Conservation (phyloP, 2,888 invertebrate genomes). For the Scelioninae gen. 1 region DNA sequence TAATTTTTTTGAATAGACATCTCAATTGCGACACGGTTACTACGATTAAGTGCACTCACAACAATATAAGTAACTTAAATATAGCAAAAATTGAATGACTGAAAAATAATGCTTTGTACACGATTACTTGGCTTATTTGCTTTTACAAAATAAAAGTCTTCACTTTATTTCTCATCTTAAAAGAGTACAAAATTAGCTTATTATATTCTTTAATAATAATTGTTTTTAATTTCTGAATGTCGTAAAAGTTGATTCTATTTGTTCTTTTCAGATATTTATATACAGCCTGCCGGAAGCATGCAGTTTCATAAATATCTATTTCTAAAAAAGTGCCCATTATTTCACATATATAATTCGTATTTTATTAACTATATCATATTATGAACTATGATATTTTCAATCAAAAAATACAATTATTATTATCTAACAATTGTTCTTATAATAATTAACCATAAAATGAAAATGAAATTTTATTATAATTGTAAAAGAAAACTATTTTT, state of each 20-base stretch:
- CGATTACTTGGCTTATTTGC: neutral
- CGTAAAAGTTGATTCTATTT: conserved; percentile 11
- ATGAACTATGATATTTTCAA: neutral
- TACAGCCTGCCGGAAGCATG: conserved; percentile 22
- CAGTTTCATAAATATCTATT: conserved; percentile 20
- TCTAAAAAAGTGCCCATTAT: neutral
- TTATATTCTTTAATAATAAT: conserved; percentile 8
- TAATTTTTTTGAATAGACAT: too few species aligned
- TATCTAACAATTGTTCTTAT: too few species aligned
- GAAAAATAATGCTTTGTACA: conserved; percentile 2
- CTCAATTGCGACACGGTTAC: neutral
- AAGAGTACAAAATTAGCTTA: conserved; percentile 16
- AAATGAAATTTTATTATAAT: too few species aligned
- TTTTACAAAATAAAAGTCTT: neutral
- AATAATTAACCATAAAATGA: too few species aligned
- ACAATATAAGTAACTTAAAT: neutral
- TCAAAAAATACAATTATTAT: neutral
- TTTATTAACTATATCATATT: neutral
- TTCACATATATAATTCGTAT: neutral
- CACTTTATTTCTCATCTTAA: neutral
- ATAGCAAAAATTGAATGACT: neutral
- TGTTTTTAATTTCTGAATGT: conserved; percentile 23
- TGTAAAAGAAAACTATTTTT: too few species aligned
- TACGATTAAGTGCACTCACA: neutral
- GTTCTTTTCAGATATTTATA: conserved; percentile 31